Evolutionary conservation across 1,140 invertebrate genomes (phyloP), one percentile per base, ranked within the genome.

Genomic region (Panulirus ornatus): DNA sequence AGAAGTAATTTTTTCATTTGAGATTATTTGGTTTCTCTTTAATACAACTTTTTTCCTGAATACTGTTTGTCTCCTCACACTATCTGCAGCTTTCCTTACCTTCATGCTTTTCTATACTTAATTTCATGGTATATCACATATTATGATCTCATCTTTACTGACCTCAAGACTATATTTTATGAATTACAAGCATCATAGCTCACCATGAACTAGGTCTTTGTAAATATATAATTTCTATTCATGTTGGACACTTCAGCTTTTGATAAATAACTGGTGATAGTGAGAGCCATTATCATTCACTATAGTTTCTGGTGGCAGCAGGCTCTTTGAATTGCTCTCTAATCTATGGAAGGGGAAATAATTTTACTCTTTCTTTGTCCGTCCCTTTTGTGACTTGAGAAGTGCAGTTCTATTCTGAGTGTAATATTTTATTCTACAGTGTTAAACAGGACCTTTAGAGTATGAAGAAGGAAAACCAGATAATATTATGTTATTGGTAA

Each of bases 361-460:
- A 79, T 81, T 81, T 81, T 34, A 38, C 73, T 76, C n/a, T 66
- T 27, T 81, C 36, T 81, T 58, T 58, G 78, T 81, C 78, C 78
- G 78, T 81, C 78, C 78, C 78, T 81, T 81, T 81, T 51, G n/a
- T 81, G 78, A 81, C 44, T 81, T 81, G 38, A 34, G 58, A 81
- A 81, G n/a, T 58, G 42, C 36, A 81, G 76, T 51, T 79, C 76
- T 79, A n/a, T 51, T 51, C 42, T 79, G 42, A 79, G n/a, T n/a
- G n/a, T 73, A 8, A 34, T 58, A 27, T 81, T 14, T 81, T 54
- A 14, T 81, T 54, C 70, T 79, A 42, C 51, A 81, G 5, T 58
- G 38, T 14, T 30, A 30, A 78, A 38, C 75, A 78, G 8, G 42
- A 81, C 51, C 30, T 42, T 81, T 54, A 30, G 27, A 44, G 27